Base-by-base conservation (phyloP, 1,140 invertebrate genomes). In the Cydia strobilella region DNA sequence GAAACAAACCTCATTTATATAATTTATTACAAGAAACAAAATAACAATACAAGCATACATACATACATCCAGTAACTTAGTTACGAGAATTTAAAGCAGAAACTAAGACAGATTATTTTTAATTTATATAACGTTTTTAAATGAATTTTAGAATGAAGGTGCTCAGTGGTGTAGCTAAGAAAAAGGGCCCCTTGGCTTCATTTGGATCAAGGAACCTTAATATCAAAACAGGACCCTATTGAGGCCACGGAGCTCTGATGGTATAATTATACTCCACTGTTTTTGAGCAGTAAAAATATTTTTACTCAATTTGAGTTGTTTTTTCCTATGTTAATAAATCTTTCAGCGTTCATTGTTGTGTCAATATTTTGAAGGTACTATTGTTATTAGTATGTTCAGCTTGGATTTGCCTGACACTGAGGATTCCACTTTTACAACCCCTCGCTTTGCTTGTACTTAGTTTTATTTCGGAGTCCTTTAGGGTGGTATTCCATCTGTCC, bases 1-100 rank as follows among this genome's bases (percentile, higher is more conserved):
- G 82, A 89, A 91, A 88, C 80, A 86, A 83, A 85, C 83, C 74
- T 82, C 76, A 82, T 82, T 51, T 88, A 88, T 85, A 87, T n/a
- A n/a, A n/a, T 84, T 86, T 81, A 82, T 85, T 85, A 89, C 80
- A 82, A 79, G 72, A 79, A 77, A 80, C 62, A 77, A 85, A 73
- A 84, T 84, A 78, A 77, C 84, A 2, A 81, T 75, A 35, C 54
- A n/a, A 74, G 42, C 15, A n/a, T 65, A 72, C 72, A n/a, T 65
- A 72, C 72, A 79, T 77, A 77, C 65, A 72, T 76, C 81, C 79
- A 84, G 45, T 71, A 75, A 78, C 75, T 77, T 59, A 48, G 51
- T 84, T 82, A 85, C 85, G 78, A 79, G 51, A 84, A 85, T 82
- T 85, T 66, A 72, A 10, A 51, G 18, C 48, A n/a, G 48, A 51